These are phyloP conservation scores for Yoshiicerus persimilis DNA, from an alignment of 1,140 invertebrate genomes.

Conservation along the genomic window DNA sequence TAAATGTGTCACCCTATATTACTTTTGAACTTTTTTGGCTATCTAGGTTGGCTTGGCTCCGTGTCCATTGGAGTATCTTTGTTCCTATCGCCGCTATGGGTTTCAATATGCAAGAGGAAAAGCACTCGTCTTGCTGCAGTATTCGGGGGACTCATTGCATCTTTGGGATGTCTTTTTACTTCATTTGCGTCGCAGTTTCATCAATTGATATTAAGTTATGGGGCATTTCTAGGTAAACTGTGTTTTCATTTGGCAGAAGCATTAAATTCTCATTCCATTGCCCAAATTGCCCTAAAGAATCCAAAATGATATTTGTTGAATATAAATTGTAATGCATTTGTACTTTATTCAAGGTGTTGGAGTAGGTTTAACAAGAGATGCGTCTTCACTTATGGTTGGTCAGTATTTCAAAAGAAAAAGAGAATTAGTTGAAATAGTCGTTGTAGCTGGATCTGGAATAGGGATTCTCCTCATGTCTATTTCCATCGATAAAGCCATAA, in stretches of 20 bases:
- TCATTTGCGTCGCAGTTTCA: conserved; percentile 85
- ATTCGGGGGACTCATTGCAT: conserved; percentile 79
- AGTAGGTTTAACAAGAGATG: conserved; percentile 77
- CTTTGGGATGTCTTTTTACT: conserved; percentile 82
- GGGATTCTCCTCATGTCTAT: conserved; percentile 81
- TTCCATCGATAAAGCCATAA: conserved; percentile 74
- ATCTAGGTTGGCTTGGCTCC: conserved; percentile 76
- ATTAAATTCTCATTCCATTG: too few species aligned
- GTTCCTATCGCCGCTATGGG: conserved; percentile 77
- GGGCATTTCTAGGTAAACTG: conserved; percentile 61
- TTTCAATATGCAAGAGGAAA: conserved; percentile 80
- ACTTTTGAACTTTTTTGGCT: background rate
- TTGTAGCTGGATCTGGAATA: conserved; percentile 79
- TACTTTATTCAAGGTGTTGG: conserved; percentile 66
- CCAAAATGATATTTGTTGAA: background rate
- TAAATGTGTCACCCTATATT: too few species aligned
- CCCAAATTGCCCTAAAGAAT: background rate
- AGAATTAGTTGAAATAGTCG: conserved; percentile 84
- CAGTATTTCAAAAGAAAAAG: conserved; percentile 84
- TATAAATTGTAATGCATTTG: background rate
- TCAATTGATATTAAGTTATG: conserved; percentile 86
- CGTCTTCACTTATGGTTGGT: conserved; percentile 84
- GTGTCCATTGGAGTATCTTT: conserved; percentile 78
- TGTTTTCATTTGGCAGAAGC: background rate
- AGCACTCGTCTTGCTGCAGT: conserved; percentile 84